Evolutionary conservation across 1,140 invertebrate genomes (phyloP), one percentile per base, ranked within the genome.

Genomic region (Phymorhynchus buccinoides): DNA sequence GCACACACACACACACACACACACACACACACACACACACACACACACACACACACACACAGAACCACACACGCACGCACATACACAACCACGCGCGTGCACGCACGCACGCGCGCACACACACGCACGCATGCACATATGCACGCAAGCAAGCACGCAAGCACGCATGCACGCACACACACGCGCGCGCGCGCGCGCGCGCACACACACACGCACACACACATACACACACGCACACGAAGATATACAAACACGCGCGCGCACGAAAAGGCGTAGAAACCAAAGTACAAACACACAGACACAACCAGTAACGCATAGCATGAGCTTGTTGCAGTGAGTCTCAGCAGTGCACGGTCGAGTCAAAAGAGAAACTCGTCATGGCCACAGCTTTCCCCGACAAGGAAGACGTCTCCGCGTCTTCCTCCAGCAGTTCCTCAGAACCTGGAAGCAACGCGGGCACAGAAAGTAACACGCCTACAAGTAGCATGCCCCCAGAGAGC

Each of bases 21-120:
- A 62, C 56, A 62, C 6, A 7, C 18, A 62, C 56, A 22, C 56
- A 22, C 56, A 22, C 56, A 62, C 56, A 22, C 56, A 62, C 56
- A 62, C 56, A 62, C 56, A 62, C 56, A 62, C 56, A 62, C 56
- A 62, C 56, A 62, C 56, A 62, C 56, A 62, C 56, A 62, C 56
- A 62, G 16, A 62, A 14, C 16, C 56, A 62, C 56, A 62, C 56
- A 62, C 56, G 27, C 56, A 62, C 56, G 6, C 56, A 12, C 56
- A 3, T 27, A 12, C 56, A 12, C 56, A 12, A 14, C 3, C 56
- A 12, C 56, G 56, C 56, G 3, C 56, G 6, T 27, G 3, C 56
- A 3, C 56, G 3, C 56, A 3, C 56, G 3, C 56, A 12, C 56
- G 3, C 56, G 3, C 56, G 27, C 7, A 62, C 6, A 62, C 56